Evolutionary conservation across 92 coral and sea anemone species (phyloP).

Genomic region (Bergia puertoricense): DNA sequence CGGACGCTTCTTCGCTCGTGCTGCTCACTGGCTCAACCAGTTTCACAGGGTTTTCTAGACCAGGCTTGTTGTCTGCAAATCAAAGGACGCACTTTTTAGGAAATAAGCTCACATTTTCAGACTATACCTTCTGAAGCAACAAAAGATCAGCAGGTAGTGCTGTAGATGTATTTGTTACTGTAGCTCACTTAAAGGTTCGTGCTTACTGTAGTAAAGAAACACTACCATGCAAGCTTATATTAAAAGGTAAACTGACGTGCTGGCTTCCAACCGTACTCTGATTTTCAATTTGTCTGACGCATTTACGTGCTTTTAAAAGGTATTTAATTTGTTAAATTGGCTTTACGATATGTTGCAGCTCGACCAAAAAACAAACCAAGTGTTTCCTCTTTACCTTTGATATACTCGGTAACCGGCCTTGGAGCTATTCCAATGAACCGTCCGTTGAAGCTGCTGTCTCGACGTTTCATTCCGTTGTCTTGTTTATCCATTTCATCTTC

Average conservation of each 20-base stretch:
- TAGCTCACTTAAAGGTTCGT: too few species aligned
- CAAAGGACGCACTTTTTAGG: background rate
- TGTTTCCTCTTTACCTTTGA: slow-evolving; percentile 42
- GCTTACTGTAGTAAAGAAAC: too few species aligned
- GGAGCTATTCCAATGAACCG: slow-evolving; percentile 66
- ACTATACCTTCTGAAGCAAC: background rate
- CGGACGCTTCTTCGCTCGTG: slow-evolving; percentile 6
- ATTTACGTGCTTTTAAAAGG: too few species aligned
- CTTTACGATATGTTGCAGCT: too few species aligned
- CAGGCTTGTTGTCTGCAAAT: slow-evolving; percentile 1
- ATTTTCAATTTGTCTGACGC: too few species aligned
- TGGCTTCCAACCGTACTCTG: too few species aligned
- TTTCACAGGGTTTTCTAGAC: background rate
- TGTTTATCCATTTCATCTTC: background rate
- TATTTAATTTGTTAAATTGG: too few species aligned
- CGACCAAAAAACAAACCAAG: background rate
- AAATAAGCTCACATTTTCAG: background rate
- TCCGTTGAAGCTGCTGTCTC: slow-evolving; percentile 43
- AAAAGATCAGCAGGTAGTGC: too few species aligned
- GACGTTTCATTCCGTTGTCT: slow-evolving; percentile 22
- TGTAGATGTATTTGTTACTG: too few species aligned
- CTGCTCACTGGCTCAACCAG: background rate
- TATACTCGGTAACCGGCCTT: slow-evolving; percentile 37
- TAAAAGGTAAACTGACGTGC: too few species aligned
- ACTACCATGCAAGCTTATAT: too few species aligned